phyloP scores from a whole-genome alignment of 1,140 invertebrate genomes.

The Platorchestia sp. region DNA sequence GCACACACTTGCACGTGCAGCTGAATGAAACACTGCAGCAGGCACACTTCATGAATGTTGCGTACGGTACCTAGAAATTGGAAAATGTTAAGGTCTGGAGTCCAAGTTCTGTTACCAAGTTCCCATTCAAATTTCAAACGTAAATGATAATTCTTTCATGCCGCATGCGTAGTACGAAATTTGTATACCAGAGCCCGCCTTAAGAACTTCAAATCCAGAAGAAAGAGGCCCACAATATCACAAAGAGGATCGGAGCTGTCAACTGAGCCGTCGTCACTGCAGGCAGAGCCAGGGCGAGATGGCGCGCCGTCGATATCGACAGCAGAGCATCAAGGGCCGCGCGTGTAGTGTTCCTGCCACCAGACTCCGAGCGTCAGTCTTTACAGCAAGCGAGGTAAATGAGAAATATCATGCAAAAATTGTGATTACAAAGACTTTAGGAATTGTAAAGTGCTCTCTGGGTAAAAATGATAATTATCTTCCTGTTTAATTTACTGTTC shows the following conservation, averaged over 20 bases:
- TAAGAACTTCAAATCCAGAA: not conserved
- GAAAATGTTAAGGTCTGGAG: too few relatives aligned
- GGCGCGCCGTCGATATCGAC: not conserved
- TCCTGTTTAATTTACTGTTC: too few relatives aligned
- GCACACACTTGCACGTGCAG: too few relatives aligned
- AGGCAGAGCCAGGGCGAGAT: not conserved
- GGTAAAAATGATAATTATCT: not conserved
- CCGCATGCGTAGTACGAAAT: too few relatives aligned
- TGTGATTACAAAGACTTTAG: not conserved
- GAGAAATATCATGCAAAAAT: not conserved
- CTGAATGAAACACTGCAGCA: too few relatives aligned
- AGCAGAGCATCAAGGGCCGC: not conserved
- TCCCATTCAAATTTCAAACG: too few relatives aligned
- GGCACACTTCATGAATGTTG: too few relatives aligned
- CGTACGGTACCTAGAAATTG: too few relatives aligned
- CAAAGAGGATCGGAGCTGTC: not conserved
- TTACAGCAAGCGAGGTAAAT: not conserved
- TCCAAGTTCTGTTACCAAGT: too few relatives aligned
- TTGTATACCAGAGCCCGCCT: not conserved
- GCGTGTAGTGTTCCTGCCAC: not conserved
- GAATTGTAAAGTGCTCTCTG: not conserved
- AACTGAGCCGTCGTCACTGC: not conserved
- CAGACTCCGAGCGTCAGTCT: not conserved
- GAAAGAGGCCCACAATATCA: not conserved
- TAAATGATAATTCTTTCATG: too few relatives aligned